A percentile compares a stretch with the other conserved stretches of the same genome.
Conservation (phyloP, 2,888 invertebrate genomes). For the Beris chalybata region DNA sequence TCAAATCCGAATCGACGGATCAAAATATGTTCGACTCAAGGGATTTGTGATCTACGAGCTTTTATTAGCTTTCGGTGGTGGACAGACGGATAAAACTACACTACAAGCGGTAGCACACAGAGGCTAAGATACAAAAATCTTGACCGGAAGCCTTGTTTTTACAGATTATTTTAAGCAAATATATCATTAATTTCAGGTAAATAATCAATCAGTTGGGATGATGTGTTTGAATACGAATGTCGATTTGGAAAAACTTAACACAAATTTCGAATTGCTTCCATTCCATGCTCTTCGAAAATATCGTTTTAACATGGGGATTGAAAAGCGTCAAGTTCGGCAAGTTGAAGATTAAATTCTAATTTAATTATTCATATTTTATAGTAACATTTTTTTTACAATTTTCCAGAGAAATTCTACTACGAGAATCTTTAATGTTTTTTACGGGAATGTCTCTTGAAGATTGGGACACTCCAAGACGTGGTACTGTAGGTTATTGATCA, state of each 20-base stretch:
- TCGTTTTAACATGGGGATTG: slow-evolving; percentile 53
- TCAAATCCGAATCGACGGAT: no score
- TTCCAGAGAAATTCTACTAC: neutral
- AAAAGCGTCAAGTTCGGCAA: slow-evolving; percentile 1
- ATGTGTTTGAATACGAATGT: slow-evolving; percentile 64
- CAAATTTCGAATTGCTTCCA: slow-evolving; percentile 63
- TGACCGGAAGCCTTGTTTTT: neutral
- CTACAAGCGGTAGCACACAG: no score
- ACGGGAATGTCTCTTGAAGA: neutral
- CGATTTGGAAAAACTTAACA: slow-evolving; percentile 62
- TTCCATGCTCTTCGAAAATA: slow-evolving; percentile 61
- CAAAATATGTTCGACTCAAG: no score
- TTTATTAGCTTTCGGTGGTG: no score
- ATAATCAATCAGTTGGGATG: slow-evolving; percentile 62
- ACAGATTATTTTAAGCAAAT: neutral
- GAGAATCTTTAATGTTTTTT: slow-evolving; percentile 6
- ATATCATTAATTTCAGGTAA: slow-evolving; percentile 45
- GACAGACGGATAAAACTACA: no score
- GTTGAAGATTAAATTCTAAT: neutral
- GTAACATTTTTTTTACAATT: neutral
- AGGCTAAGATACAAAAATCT: no score
- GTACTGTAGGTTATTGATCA: no score
- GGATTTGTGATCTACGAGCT: no score
- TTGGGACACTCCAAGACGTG: neutral
- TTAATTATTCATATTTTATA: neutral